Conservation (phyloP, 1,140 invertebrate species). For the Dufourea novaeangliae region DNA sequence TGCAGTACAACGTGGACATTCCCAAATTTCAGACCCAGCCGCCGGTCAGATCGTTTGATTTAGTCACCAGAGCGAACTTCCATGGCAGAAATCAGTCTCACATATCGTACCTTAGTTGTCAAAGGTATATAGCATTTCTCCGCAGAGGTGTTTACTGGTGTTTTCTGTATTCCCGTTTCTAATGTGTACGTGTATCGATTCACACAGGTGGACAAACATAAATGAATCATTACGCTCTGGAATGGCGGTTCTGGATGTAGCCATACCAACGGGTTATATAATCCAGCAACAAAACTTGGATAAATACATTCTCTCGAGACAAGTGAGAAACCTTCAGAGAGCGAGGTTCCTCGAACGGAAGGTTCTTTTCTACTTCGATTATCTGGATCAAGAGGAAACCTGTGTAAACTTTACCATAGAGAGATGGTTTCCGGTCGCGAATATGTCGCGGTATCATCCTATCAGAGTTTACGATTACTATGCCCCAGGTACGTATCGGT, state of each 20-base stretch:
- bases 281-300: conserved; percentile 95
- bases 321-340: conserved; percentile 90
- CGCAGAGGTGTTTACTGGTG: neutral
- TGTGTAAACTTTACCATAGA: conserved; percentile 96
- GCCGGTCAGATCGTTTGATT: conserved; percentile 89
- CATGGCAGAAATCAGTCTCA: conserved; percentile 96
- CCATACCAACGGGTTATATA: conserved; percentile 96
- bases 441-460: conserved; percentile 95
- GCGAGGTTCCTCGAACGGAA: conserved; percentile 92
- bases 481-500: conserved; percentile 91
- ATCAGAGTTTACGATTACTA: conserved; percentile 98
- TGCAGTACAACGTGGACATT: conserved; percentile 97
- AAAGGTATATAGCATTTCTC: conserved; percentile 83
- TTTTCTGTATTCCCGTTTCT: conserved; percentile 1
- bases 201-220: conserved; percentile 88
- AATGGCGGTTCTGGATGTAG: conserved; percentile 94
- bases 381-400: conserved; percentile 90
- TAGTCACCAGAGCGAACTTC: conserved; percentile 88
- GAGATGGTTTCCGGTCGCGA: conserved; percentile 97
- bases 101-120: conserved; percentile 91
- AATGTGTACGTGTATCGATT: conserved; percentile 23
- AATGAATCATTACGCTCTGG: conserved; percentile 93
- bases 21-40: conserved; percentile 92
- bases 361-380: conserved; percentile 97
- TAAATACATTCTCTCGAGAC: conserved; percentile 88